phyloP scores from a whole-genome alignment of 2,888 invertebrate species.

The Gymnoscelis rufifasciata region DNA sequence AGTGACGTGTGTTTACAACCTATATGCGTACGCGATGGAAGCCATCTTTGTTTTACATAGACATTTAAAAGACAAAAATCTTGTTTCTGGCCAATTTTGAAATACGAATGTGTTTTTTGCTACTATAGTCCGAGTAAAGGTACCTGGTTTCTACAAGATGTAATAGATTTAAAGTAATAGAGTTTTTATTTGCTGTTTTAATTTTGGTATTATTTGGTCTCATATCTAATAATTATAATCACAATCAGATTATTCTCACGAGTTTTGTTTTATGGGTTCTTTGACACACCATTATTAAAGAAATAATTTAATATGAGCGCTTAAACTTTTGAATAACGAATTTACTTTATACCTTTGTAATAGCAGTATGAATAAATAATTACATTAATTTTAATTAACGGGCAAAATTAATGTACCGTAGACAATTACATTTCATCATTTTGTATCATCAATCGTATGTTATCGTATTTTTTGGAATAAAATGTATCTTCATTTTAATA shows the following conservation, averaged over 20 bases:
- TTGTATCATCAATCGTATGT: slow-evolving; percentile 9
- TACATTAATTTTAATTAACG: slow-evolving; percentile 25
- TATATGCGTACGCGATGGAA: neutral
- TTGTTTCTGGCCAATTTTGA: neutral
- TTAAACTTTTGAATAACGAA: slow-evolving; percentile 32
- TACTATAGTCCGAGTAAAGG: no score
- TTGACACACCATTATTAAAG: slow-evolving; percentile 31
- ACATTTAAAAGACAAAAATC: no score
- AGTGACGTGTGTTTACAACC: no score
- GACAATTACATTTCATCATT: slow-evolving; percentile 15
- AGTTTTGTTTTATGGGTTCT: slow-evolving; percentile 29
- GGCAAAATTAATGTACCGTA: slow-evolving; percentile 18
- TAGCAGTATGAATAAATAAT: slow-evolving; percentile 19
- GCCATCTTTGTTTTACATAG: neutral
- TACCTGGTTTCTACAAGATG: no score
- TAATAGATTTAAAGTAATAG: neutral
- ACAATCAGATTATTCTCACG: slow-evolving; percentile 29
- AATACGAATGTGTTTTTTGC: no score
- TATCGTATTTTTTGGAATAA: neutral
- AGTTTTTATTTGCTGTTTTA: neutral
- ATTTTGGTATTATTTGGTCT: slow-evolving; percentile 4
- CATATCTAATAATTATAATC: slow-evolving; percentile 22
- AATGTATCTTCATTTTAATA: neutral
- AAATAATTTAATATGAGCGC: slow-evolving; percentile 30
- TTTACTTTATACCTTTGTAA: slow-evolving; percentile 28